These are phyloP conservation scores for Nymphalis urticae DNA, from an alignment of 2,888 invertebrate species.

Conservation along the genomic window DNA sequence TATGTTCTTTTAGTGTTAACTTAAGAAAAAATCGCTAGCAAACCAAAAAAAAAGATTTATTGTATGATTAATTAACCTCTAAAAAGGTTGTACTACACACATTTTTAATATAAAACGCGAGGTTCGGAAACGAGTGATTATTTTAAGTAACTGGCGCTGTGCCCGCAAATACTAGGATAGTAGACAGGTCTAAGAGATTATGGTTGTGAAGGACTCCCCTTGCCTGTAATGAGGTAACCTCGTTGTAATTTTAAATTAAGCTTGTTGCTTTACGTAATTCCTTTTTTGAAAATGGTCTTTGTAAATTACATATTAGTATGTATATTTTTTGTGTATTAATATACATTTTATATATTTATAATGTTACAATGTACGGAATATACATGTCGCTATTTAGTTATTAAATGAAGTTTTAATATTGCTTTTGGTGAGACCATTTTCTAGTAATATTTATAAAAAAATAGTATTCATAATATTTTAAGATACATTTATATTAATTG, in stretches of 20 bases:
- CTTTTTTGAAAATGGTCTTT: constrained; percentile 14
- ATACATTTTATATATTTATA: no score
- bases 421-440: no score
- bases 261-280: constrained; percentile 26
- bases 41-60: no score
- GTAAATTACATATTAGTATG: constrained; percentile 9
- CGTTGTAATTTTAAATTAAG: constrained; percentile 35
- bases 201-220: constrained; percentile 17
- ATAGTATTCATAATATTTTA: no score
- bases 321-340: constrained; percentile 13
- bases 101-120: not conserved
- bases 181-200: constrained; percentile 20
- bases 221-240: constrained; percentile 27
- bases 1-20: no score
- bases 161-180: constrained; percentile 7
- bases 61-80: not conserved
- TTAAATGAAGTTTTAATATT: no score
- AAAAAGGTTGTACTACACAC: not conserved
- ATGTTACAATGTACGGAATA: no score
- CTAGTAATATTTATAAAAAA: no score
- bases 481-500: no score
- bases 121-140: not conserved
- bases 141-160: constrained; percentile 2
- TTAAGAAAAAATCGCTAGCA: no score
- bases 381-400: no score